Base-by-base conservation (phyloP, 1,140 invertebrate species). In the Melanaphis sacchari region DNA sequence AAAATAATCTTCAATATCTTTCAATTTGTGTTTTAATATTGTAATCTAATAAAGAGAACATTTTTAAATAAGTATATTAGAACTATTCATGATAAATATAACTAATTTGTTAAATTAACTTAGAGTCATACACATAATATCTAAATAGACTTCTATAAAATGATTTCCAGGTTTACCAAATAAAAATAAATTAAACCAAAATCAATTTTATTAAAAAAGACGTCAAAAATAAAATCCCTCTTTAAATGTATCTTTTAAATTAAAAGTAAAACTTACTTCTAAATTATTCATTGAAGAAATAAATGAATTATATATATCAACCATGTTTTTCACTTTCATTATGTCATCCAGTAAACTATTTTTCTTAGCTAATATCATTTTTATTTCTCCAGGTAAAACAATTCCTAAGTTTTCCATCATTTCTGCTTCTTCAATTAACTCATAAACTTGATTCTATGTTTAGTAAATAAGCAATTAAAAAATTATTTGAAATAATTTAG, bases 331-430 rank as follows among this genome's bases (percentile, higher is more conserved):
- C 26, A 93, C 91, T 54, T 93, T 93, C 36, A 38, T 85, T 49
- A 93, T 84, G 36, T 81, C 66, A 49, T 41, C 26, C 4, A 93
- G 0, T 9, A 93, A 54, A 85, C 36, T 26, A 82, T 93, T 93
- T 54, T 93, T 93, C 18, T 85, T 81, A 38, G 81, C 76, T 46
- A 93, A 84, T 31, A 93, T 26, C 81, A 84, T 52, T 40, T 52
- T 46, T 41, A 93, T 31, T 8, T 93, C 91, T 41, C 24, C 31
- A 7, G 91, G 91, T 38, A 93, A 52, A 54, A 52, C 11, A 21
- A 93, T 41, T n/a, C 91, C 91, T 36, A 93, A 52, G 31, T 38
- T 49, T 54, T 93, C 91, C 91, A 93, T 93, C 91, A 84, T 93
- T 54, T 93, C 81, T 9, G 81, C 91, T 93, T 93, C 91, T 41